Percentiles rank a stretch among this genome's conserved stretches.
Evolutionary conservation across 1,140 invertebrate genomes (phyloP).

Genomic region (Macrocentrus cingulum): DNA sequence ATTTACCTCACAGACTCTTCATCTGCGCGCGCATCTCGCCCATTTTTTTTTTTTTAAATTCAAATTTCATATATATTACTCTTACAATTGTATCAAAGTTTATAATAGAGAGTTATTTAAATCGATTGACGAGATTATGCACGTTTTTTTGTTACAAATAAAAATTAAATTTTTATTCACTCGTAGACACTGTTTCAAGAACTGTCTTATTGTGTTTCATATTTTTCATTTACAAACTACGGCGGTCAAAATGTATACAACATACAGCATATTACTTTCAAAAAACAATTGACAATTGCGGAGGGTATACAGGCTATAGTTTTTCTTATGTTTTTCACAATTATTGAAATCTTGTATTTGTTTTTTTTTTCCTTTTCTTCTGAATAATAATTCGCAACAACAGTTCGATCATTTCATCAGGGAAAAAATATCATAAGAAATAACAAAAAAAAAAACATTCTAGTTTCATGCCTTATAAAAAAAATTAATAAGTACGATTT

Average conservation of each 20-base stretch:
- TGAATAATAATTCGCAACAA: background rate
- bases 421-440: too few relatives aligned
- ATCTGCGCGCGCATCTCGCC: background rate
- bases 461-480: background rate
- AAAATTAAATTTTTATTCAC: conserved; percentile 13
- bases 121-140: conserved; percentile 2
- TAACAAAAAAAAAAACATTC: too few relatives aligned
- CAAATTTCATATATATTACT: background rate
- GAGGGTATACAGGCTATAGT: conserved; percentile 40
- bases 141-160: conserved; percentile 12
- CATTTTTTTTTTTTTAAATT: too few relatives aligned
- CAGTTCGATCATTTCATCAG: background rate
- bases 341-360: conserved; percentile 12
- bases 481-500: conserved; percentile 9
- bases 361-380: conserved; percentile 19
- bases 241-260: conserved; percentile 46
- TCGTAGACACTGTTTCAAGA: background rate
- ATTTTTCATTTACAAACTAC: conserved; percentile 42
- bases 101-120: conserved; percentile 1
- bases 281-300: conserved; percentile 58
- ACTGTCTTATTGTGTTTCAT: too few relatives aligned
- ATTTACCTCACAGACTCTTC: background rate
- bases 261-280: conserved; percentile 57
- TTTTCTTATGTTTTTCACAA: conserved; percentile 19
- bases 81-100: conserved; percentile 18